These are phyloP conservation scores for Macrotis lagotis DNA, from an alignment of 2,113 vertebrate genomes.

Conservation along the genomic window DNA sequence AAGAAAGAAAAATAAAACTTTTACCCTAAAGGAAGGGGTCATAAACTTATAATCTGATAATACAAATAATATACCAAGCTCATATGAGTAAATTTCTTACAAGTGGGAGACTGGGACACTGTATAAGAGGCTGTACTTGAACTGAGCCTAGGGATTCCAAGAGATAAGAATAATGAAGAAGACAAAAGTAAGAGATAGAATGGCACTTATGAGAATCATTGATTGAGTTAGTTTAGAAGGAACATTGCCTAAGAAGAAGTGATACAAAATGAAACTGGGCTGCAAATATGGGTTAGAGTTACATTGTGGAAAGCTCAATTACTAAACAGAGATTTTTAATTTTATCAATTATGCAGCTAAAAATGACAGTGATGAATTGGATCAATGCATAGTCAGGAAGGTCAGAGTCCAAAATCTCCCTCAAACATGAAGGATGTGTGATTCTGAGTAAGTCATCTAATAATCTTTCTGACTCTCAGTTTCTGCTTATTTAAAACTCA, in stretches of 20 bases:
- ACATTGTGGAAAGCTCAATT: not conserved
- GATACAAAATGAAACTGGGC: not conserved
- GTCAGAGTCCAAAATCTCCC: not conserved
- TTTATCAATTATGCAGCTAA: not conserved
- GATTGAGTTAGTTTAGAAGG: not conserved
- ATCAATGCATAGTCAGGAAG: not conserved
- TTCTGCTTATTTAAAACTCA: not conserved
- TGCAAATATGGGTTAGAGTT: not conserved
- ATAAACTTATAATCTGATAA: not conserved
- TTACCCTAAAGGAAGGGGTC: not conserved
- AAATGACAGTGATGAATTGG: not conserved
- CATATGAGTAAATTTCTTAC: not conserved
- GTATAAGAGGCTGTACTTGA: not conserved
- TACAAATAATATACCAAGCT: not conserved
- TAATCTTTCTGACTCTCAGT: not conserved
- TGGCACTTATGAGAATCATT: not conserved
- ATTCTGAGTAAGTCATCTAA: not conserved
- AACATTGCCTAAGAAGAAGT: not conserved
- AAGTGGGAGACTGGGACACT: not conserved
- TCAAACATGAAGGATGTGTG: not conserved
- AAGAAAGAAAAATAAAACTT: not conserved
- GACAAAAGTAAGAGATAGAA: not conserved
- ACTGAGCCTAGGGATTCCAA: not conserved
- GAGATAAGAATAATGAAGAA: not conserved
- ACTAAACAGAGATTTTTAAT: not conserved